Conservation (phyloP, 2,888 invertebrate genomes). For the Himalopsyche anomala region DNA sequence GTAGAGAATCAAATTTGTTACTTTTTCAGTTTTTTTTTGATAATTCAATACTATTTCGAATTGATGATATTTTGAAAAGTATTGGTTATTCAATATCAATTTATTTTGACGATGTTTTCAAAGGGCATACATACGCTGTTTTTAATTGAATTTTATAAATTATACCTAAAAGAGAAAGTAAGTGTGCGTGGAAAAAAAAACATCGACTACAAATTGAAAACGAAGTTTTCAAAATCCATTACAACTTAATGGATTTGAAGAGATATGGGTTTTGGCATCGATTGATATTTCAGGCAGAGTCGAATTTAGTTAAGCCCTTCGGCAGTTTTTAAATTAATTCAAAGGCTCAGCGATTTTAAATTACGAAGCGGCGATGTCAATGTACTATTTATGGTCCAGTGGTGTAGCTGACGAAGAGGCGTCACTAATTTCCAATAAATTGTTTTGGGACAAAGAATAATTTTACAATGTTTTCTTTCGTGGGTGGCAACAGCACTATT, state of each 20-base stretch:
- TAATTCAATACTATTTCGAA: no score
- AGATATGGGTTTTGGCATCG: constrained; percentile 34
- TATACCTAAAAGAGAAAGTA: background rate
- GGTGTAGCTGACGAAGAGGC: background rate
- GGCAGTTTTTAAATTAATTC: constrained; percentile 34
- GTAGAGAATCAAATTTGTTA: no score
- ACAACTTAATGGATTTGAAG: constrained; percentile 7
- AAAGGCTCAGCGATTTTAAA: constrained; percentile 15
- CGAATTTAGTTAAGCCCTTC: constrained; percentile 21
- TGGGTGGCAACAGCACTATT: no score
- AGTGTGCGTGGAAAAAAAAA: background rate
- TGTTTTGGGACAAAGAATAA: no score
- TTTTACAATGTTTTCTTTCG: no score
- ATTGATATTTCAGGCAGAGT: background rate
- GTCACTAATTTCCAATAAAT: no score
- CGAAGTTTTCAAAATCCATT: background rate
- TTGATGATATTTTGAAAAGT: no score
- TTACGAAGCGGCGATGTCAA: constrained; percentile 7
- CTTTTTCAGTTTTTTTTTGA: no score
- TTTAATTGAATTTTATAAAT: background rate
- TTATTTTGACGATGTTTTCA: no score
- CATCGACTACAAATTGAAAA: constrained; percentile 16
- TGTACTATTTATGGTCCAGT: constrained; percentile 19
- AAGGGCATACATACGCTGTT: no score
- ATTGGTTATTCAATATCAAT: no score